These are phyloP conservation scores for Stenodera caucasica DNA, from an alignment of 2,888 invertebrate genomes.

Conservation along the genomic window DNA sequence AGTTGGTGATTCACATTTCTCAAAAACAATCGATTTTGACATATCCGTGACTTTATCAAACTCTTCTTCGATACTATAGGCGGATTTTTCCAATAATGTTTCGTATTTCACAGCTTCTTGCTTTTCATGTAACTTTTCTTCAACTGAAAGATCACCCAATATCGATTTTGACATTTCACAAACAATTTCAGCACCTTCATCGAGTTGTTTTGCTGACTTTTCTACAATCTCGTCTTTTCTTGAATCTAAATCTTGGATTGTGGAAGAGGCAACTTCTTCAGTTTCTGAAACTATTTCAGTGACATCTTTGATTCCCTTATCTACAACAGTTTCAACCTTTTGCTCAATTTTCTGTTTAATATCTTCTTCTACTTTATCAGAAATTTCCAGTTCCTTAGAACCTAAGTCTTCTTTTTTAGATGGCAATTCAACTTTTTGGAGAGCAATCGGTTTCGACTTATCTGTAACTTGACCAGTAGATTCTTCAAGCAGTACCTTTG, in stretches of 20 bases:
- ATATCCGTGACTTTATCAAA: constrained; percentile 14
- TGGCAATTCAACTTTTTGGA: constrained; percentile 5
- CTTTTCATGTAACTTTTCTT: no score
- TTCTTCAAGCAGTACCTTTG: no score
- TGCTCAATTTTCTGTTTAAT: constrained; percentile 1
- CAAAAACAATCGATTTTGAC: constrained; percentile 17
- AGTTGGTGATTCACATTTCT: constrained; percentile 5
- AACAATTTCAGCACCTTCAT: constrained; percentile 5
- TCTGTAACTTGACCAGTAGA: constrained; percentile 10
- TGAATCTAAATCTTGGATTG: constrained; percentile 1
- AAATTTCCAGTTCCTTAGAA: no score
- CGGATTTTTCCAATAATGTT: constrained; percentile 6
- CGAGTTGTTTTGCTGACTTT: constrained; percentile 2
- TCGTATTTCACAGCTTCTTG: neutral
- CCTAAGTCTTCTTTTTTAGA: constrained; percentile 13
- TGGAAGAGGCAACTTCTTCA: neutral
- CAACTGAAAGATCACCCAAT: neutral
- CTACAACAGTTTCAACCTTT: neutral
- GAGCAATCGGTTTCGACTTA: constrained; percentile 15
- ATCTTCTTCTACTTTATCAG: no score
- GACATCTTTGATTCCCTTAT: constrained; percentile 3
- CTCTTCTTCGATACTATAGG: constrained; percentile 7
- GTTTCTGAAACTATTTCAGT: no score
- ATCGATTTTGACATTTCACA: constrained; percentile 16
- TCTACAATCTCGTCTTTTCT: constrained; percentile 14